Percentiles rank a stretch among this genome's conserved stretches.
Evolutionary conservation across 2,113 vertebrate genomes (phyloP).

Genomic region (Aspidoscelis tigris): DNA sequence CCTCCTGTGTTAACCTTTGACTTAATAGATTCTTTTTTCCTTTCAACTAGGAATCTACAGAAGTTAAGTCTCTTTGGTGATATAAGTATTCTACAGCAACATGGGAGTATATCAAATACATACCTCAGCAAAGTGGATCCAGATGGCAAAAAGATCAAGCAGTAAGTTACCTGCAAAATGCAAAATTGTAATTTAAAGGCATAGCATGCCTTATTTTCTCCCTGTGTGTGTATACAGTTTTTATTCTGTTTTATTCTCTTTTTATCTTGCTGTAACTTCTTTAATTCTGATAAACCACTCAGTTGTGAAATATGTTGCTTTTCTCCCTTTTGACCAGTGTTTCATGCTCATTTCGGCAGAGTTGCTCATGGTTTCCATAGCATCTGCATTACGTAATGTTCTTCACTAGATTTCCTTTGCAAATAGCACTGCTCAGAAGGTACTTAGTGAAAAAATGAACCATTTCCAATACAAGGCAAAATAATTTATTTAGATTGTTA

Average conservation of each 20-base stretch:
- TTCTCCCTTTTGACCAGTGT: too few species aligned
- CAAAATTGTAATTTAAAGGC: constrained; percentile 19
- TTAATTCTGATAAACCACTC: too few species aligned
- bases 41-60: constrained; percentile 88
- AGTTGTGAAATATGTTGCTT: too few species aligned
- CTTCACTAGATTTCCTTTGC: background rate
- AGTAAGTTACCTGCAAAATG: constrained; percentile 81
- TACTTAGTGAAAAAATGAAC: background rate
- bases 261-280: background rate
- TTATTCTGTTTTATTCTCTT: background rate
- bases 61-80: constrained; percentile 95
- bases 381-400: background rate
- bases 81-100: constrained; percentile 91
- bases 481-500: background rate
- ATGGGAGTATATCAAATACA: constrained; percentile 88
- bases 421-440: background rate
- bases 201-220: background rate
- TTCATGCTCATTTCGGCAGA: background rate
- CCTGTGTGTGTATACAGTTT: constrained; percentile 9
- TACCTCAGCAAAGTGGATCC: constrained; percentile 92
- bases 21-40: constrained; percentile 46
- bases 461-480: background rate
- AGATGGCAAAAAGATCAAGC: constrained; percentile 95
- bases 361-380: background rate
- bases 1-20: constrained; percentile 20